Base-by-base conservation (phyloP, 23 tunicate species). In the Clavelina lepadiformis region DNA sequence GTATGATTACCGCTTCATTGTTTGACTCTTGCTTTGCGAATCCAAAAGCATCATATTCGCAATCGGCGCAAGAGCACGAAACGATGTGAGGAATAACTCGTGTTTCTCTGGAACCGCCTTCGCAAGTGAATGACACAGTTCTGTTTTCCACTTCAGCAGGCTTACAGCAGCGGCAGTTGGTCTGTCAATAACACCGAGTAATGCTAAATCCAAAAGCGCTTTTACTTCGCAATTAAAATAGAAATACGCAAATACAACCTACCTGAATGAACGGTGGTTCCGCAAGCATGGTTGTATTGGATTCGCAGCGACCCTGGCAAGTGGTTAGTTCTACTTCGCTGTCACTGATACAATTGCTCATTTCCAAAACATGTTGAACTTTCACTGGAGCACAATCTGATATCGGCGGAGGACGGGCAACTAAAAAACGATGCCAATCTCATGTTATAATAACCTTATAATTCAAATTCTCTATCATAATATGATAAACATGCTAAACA, bases 161-260 rank as follows among this genome's bases (percentile, higher is more conserved):
- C 72, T 89, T 81, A 65, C 97, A 89, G 68, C 97, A 89, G 31
- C 73, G 81, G 51, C 97, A 89, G 67, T 81, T 68, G 1, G 81
- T 68, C 97, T 89, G 63, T 41, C 49, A 41, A 11, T 41, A 11
- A 8, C 49, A 15, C 49, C 49, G 49, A 8, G 49, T 15, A 41
- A 11, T 8, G 15, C 49, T 8, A 11, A 15, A 41, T 41, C 15
- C 13, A 41, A 41, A 15, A 8, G 13, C 15, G 11, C 15, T 41
- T 41, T 41, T 8, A 15, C 15, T 8, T 41, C 49, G 15, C 49
- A 41, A 41, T 15, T 41, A 8, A 8, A 8, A 41, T 8, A 8
- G 49, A 41, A 41, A 41, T 41, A 41, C 15, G 11, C 49, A 41
- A 11, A 11, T 53, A 20, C 6, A n/a, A 53, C 30, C 23, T 35